Evolutionary conservation across 1,140 invertebrate genomes (phyloP).

Genomic region (Littorina saxatilis): DNA sequence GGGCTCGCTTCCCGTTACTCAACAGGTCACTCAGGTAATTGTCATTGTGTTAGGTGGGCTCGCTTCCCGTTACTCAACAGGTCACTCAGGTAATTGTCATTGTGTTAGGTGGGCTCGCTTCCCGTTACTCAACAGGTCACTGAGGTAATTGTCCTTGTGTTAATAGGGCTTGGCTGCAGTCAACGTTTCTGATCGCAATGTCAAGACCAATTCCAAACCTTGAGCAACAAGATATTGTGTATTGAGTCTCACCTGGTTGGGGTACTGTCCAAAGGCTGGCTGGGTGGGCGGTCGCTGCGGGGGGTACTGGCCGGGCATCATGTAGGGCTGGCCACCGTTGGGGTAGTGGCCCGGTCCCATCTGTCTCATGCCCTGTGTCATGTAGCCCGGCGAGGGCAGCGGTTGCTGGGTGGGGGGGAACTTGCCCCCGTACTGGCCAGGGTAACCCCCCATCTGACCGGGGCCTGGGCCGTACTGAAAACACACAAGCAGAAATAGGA

Average conservation of each 20-base stretch:
- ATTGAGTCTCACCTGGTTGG: constrained; percentile 44
- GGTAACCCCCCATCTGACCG: constrained; percentile 50
- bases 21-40: too few species aligned
- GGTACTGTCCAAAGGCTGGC: constrained; percentile 50
- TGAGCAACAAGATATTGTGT: too few species aligned
- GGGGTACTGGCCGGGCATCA: constrained; percentile 61
- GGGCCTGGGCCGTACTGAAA: constrained; percentile 53
- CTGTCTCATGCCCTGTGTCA: constrained; percentile 64
- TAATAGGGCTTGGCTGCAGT: too few species aligned
- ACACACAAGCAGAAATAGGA: constrained; percentile 15
- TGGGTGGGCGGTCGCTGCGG: constrained; percentile 50
- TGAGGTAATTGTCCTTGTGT: too few species aligned
- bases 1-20: too few species aligned
- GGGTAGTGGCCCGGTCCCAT: constrained; percentile 62
- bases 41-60: too few species aligned
- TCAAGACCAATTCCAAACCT: too few species aligned
- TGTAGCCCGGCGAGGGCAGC: constrained; percentile 70
- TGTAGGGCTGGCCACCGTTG: constrained; percentile 67
- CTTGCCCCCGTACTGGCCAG: constrained; percentile 62
- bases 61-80: too few species aligned
- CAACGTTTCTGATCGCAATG: too few species aligned
- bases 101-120: too few species aligned
- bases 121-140: too few species aligned
- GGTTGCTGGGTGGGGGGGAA: constrained; percentile 72
- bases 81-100: too few species aligned